These are phyloP conservation scores for Kryptopterus vitreolus DNA, from an alignment of 2,797 vertebrate genomes.

Conservation along the genomic window DNA sequence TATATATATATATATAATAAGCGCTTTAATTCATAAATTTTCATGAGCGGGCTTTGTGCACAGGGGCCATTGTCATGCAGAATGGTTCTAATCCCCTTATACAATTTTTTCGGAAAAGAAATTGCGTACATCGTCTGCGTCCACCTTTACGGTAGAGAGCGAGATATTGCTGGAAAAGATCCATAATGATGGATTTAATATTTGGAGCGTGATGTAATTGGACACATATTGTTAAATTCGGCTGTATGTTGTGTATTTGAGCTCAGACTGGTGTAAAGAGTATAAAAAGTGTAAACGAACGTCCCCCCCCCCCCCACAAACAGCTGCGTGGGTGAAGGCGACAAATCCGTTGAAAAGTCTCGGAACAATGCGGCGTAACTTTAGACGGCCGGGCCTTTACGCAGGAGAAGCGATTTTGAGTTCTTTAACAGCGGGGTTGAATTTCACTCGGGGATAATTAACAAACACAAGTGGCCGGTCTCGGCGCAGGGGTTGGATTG, in stretches of 20 bases:
- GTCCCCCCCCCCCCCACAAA: conserved; percentile 17
- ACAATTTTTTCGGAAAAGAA: too few species aligned
- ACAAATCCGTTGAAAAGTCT: conserved; percentile 46
- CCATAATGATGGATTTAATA: too few species aligned
- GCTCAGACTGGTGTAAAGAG: not conserved
- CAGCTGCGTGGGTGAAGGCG: conserved; percentile 49
- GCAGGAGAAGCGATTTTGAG: conserved; percentile 61
- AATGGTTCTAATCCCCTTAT: too few species aligned
- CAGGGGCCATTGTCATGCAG: too few species aligned
- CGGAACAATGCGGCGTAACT: conserved; percentile 55
- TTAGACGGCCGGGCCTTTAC: conserved; percentile 64
- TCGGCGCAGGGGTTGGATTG: conserved; percentile 55
- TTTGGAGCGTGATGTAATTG: too few species aligned
- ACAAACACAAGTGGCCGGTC: conserved; percentile 46
- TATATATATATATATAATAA: too few species aligned
- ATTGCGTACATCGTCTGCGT: too few species aligned
- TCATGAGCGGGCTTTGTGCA: too few species aligned
- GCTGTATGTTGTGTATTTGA: not conserved
- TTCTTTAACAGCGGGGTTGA: conserved; percentile 56
- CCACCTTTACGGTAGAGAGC: too few species aligned
- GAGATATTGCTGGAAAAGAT: too few species aligned
- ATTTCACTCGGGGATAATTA: conserved; percentile 54
- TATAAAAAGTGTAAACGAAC: conserved; percentile 13
- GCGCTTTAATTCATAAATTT: too few species aligned
- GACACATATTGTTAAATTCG: too few species aligned